Evolutionary conservation across 1,140 invertebrate genomes (phyloP), one percentile per base, ranked within the genome.

Genomic region (Medauroidea extradentata): DNA sequence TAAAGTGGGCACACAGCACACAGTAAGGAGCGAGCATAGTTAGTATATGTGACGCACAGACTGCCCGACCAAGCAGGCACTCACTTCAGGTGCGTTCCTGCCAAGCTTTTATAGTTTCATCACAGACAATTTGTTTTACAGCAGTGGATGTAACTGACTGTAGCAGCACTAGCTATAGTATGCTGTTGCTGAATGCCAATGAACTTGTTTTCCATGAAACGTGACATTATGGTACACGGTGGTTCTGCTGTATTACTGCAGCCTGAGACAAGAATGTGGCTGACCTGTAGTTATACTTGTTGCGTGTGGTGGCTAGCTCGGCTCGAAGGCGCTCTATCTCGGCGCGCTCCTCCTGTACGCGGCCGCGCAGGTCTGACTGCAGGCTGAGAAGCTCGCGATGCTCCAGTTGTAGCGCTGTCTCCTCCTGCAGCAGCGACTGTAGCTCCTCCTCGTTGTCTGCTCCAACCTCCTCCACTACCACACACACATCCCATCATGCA

Each of bases 341-440:
- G 57, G 82, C 81, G 61, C 80, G 81, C 69, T 88, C 85, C 1
- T 82, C 80, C 59, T 78, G 76, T 34, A 88, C 85, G 65, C 85
- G 83, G 0, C 79, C 78, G 68, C 83, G 84, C 4, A 88, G 68
- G 23, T 83, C 73, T 1, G 80, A 79, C 62, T 87, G 85, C 64
- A 86, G 77, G 49, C 80, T 82, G n/a, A 85, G 67, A 11, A 86
- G 76, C 70, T 87, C 85, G 3, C 84, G 81, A 52, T 85, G 83
- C 68, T 87, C 83, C 13, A 88, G 73, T 68, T 79, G 83, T 5
- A 87, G 58, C 14, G 54, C 43, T 38, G 34, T 50, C 54, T 54
- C 60, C 48, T 58, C 61, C 49, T 57, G 63, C 57, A 44, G 57
- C 53, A 55, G 50, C 59, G 21, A 60, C 61, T 43, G 66, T 54